Evolutionary conservation across 2,888 invertebrate species (phyloP).

Genomic region (Ormyrus pomaceus): DNA sequence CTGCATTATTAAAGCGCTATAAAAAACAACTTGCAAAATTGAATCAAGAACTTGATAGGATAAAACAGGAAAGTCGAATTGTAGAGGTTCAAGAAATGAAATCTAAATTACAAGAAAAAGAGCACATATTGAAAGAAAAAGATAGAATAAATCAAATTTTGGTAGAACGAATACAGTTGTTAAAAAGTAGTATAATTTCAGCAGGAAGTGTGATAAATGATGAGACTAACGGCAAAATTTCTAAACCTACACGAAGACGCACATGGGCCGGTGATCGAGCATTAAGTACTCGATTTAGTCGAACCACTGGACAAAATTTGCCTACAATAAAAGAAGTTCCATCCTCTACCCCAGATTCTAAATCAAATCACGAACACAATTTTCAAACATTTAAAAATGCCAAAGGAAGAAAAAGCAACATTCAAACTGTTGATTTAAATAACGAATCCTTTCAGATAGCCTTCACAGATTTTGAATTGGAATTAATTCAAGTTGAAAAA

Average conservation of each 20-base stretch:
- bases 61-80: constrained; percentile 58
- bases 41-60: constrained; percentile 79
- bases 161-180: constrained; percentile 68
- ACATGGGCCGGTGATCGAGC: constrained; percentile 69
- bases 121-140: constrained; percentile 66
- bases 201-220: constrained; percentile 57
- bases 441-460: constrained; percentile 66
- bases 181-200: constrained; percentile 68
- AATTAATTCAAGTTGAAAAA: constrained; percentile 69
- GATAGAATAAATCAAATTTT: constrained; percentile 67
- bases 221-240: constrained; percentile 55
- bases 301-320: constrained; percentile 43
- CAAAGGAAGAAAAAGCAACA: constrained; percentile 62
- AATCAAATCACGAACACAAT: neutral
- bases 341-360: constrained; percentile 38
- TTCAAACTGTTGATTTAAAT: constrained; percentile 60
- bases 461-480: constrained; percentile 72
- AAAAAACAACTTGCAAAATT: constrained; percentile 82
- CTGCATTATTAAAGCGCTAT: constrained; percentile 83
- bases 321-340: constrained; percentile 62
- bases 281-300: constrained; percentile 40
- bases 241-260: constrained; percentile 65
- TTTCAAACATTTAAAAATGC: constrained; percentile 18
- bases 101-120: constrained; percentile 63
- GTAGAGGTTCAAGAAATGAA: constrained; percentile 66